phyloP scores from a whole-genome alignment of 2,113 vertebrate species.

The Cynoglossus semilaevis region DNA sequence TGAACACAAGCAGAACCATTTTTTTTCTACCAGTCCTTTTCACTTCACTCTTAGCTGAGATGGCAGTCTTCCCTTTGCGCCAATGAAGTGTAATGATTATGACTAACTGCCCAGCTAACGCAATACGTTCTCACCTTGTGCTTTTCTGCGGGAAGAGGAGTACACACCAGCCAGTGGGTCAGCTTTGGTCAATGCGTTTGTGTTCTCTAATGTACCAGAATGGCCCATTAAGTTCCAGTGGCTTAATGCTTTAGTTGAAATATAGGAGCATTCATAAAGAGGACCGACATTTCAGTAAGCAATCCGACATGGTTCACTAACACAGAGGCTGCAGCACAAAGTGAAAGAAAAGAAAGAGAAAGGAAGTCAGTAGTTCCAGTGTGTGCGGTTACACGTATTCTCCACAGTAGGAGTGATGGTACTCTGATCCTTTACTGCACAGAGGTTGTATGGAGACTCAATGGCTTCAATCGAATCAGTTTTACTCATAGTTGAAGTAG shows the following conservation, averaged over 20 bases:
- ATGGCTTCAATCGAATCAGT: slow-evolving; percentile 1
- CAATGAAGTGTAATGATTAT: slow-evolving; percentile 50
- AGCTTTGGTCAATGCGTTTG: slow-evolving; percentile 53
- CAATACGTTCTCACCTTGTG: slow-evolving; percentile 26
- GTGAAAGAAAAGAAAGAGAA: not conserved
- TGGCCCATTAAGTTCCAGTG: slow-evolving; percentile 51
- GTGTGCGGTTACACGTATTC: not conserved
- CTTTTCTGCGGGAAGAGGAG: slow-evolving; percentile 14
- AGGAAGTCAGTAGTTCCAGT: not conserved
- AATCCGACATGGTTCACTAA: slow-evolving; percentile 45
- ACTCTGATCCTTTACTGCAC: slow-evolving; percentile 1
- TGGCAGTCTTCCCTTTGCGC: slow-evolving; percentile 20
- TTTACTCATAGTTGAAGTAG: not conserved
- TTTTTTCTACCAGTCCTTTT: slow-evolving; percentile 15
- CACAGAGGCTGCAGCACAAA: slow-evolving; percentile 11
- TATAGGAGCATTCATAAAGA: slow-evolving; percentile 52
- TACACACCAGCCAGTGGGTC: slow-evolving; percentile 36
- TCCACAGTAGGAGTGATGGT: slow-evolving; percentile 5
- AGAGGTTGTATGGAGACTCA: slow-evolving; percentile 1
- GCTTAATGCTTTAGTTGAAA: slow-evolving; percentile 43
- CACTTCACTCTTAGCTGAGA: slow-evolving; percentile 39
- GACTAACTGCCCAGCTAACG: slow-evolving; percentile 52
- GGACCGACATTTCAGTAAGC: slow-evolving; percentile 36
- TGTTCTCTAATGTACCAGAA: slow-evolving; percentile 54
- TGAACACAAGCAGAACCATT: too few species aligned